Evolutionary conservation across 2,113 vertebrate genomes (phyloP).

Genomic region (Dicerorhinus sumatrensis): DNA sequence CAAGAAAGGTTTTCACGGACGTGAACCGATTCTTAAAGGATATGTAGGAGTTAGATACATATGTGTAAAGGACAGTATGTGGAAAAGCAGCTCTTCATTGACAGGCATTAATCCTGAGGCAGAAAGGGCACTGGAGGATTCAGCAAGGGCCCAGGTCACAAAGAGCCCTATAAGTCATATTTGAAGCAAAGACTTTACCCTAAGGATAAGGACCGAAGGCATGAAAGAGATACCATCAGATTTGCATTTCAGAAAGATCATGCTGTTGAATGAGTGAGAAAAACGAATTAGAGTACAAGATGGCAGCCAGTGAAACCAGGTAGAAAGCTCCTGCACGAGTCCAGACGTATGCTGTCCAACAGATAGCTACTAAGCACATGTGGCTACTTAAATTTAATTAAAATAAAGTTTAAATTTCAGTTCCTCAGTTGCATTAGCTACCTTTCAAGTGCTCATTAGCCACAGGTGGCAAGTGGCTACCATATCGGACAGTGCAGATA

Average conservation of each 20-base stretch:
- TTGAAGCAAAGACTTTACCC: not conserved
- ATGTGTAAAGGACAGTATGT: not conserved
- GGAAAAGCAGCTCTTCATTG: not conserved
- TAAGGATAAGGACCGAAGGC: not conserved
- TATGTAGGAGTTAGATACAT: not conserved
- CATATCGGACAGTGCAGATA: not conserved
- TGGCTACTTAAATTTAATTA: not conserved
- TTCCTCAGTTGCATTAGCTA: not conserved
- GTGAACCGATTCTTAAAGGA: not conserved
- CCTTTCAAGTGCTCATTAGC: not conserved
- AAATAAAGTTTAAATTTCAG: not conserved
- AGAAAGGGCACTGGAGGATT: not conserved
- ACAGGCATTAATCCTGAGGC: not conserved
- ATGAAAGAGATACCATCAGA: not conserved
- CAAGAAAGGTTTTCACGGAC: not conserved
- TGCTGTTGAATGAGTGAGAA: not conserved
- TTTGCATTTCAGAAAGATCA: not conserved
- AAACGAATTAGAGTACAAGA: not conserved
- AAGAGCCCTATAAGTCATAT: not conserved
- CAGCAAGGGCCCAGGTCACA: not conserved
- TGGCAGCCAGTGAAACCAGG: not conserved
- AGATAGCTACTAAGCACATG: accelerated
- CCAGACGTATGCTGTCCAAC: not conserved
- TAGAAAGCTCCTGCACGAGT: not conserved
- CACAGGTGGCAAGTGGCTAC: not conserved